Base-by-base conservation (phyloP, 2,888 invertebrate species). In the Hydroisotoma schaefferi region DNA sequence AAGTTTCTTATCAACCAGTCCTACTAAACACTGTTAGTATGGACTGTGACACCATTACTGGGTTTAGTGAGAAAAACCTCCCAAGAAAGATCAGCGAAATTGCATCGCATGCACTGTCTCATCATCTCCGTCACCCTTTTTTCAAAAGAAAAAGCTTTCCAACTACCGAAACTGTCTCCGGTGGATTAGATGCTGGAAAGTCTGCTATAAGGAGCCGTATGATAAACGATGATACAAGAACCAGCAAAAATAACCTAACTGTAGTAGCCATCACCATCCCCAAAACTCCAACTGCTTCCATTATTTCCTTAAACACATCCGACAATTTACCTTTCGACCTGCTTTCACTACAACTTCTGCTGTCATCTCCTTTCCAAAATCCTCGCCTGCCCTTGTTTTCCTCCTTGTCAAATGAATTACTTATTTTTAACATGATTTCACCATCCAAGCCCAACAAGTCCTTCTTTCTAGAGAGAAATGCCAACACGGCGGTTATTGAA, bases 331-430 rank as follows among this genome's bases (percentile, higher is more conserved):
- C n/a, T n/a, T n/a, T n/a, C n/a, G n/a, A n/a, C n/a, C n/a, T n/a
- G 40, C 40, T 20, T 33, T 15, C 33, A 15, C 15, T 15, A 15
- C 15, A 8, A 15, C 15, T 15, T 8, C 15, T 15, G 33, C 33
- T 15, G 33, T 33, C 33, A 15, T 40, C 40, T 40, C 40, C 40
- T 40, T 40, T 40, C n/a, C 40, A 15, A 40, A 40, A 18, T 40
- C 40, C 40, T 20, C n/a, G 20, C n/a, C n/a, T 40, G 40, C n/a
- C 40, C 40, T 40, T 40, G 40, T 40, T 40, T 40, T 10, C 40
- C 8, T 40, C 40, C 20, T 20, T 40, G 40, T 40, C 40, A 40
- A 40, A 8, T 40, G 15, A 18, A 18, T 5, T 5, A 5, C 15
- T 40, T 4, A 40, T 15, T 40, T 4, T 5, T 18, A 40, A 15